Base-by-base conservation (phyloP, 2,113 vertebrate species). In the Phoxinus phoxinus region DNA sequence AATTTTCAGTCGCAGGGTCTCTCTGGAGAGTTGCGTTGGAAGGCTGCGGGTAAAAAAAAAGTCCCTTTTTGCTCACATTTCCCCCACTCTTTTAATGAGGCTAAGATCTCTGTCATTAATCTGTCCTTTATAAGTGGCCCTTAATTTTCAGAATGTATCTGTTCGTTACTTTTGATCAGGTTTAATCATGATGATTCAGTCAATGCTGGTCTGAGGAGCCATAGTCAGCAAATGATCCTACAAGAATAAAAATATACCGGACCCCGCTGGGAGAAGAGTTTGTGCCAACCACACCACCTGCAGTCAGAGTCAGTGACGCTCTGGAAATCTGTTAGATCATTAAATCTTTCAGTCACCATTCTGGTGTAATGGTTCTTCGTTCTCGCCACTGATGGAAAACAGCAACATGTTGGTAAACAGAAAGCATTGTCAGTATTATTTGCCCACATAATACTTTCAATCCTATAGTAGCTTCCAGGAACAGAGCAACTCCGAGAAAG, bases 161-260 rank as follows among this genome's bases (percentile, higher is more conserved):
- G 25, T 75, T 32, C 44, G 6, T 48, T 63, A 25, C 48, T 46
- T 59, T 86, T 58, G 59, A 86, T 77, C 86, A 71, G 81, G 71
- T 86, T 82, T 48, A 86, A 86, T 84, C 78, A 78, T 83, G 67
- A 56, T 65, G 48, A 69, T 71, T 71, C 27, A 46, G 61, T 44
- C 74, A 58, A 1, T 53, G 9, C 48, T 58, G 32, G 8, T 77
- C n/a, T 58, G 27, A 76, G 17, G 11, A 51, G 51, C 46, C 13
- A 37, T 35, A 65, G 71, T 65, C 58, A 69, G 44, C 56, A 73
- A 76, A 76, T 61, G 72, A 74, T 37, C 35, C 37, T 69, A 67
- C 10, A 51, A 19, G 35, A 83, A 27, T 67, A 67, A 82, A 83
- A 77, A 81, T 76, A 65, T 21, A 56, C 44, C 21, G 1, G 7